A percentile compares a stretch with the other conserved stretches of the same genome.
Conservation (phyloP, 2,888 invertebrate genomes). For the Troides oblongomaculatus region DNA sequence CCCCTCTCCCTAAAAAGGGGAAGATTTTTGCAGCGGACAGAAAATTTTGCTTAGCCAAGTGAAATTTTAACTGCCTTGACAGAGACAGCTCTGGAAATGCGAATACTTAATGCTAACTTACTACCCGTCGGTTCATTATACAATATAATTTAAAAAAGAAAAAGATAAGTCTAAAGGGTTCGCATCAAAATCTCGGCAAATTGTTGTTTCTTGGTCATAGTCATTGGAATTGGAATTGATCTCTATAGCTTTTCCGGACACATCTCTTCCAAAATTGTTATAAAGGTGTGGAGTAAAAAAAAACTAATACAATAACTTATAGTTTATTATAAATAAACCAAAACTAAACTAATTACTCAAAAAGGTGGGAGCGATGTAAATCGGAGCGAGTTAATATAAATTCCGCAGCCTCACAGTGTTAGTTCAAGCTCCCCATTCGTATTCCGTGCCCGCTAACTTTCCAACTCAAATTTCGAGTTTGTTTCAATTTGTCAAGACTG, state of each 20-base stretch:
- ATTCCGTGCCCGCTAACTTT: conserved; percentile 57
- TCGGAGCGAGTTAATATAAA: conserved; percentile 69
- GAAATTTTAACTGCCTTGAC: conserved; percentile 79
- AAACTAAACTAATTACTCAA: conserved; percentile 28
- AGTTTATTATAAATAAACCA: neutral
- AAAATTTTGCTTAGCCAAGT: conserved; percentile 80
- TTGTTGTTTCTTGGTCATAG: conserved; percentile 29
- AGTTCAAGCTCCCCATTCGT: conserved; percentile 59
- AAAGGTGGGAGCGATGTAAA: conserved; percentile 47
- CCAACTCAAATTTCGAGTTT: conserved; percentile 65
- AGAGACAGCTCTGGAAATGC: conserved; percentile 75
- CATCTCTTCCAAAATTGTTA: neutral
- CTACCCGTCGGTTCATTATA: conserved; percentile 77
- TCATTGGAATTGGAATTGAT: conserved; percentile 26
- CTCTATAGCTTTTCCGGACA: conserved; percentile 3
- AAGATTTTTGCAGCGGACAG: conserved; percentile 78
- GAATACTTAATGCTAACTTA: conserved; percentile 79
- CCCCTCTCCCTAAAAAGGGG: conserved; percentile 71
- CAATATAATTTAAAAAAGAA: conserved; percentile 71
- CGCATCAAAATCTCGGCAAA: conserved; percentile 28
- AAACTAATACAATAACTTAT: neutral
- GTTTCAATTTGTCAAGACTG: conserved; percentile 71
- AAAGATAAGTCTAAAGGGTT: conserved; percentile 66
- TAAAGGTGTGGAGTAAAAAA: neutral
- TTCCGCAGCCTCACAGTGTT: conserved; percentile 58